Base-by-base conservation (phyloP, 2,888 invertebrate genomes). In the Mimachlamys varia region DNA sequence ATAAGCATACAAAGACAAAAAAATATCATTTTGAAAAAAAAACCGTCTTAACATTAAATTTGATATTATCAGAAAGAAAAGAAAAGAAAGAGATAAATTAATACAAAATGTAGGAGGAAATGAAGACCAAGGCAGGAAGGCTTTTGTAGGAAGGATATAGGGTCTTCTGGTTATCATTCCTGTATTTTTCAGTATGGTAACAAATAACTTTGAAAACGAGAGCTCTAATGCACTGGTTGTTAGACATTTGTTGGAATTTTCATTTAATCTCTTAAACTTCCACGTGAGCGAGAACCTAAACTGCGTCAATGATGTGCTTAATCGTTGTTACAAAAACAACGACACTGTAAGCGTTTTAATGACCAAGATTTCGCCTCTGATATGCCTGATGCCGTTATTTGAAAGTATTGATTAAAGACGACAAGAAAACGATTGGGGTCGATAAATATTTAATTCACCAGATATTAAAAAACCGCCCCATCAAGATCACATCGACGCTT, bases 401-500 rank as follows among this genome's bases (percentile, higher is more conserved):
- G 33, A 76, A 33, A 33, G 12, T 76, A 76, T 76, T 33, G 76
- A 76, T 76, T 76, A 33, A 76, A 33, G 33, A 76, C 76, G 76
- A 76, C 76, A 76, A 10, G 27, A 33, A 27, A 33, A 27, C 76
- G 76, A 76, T 76, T 76, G 76, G 76, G 27, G 76, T 33, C 76
- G 76, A 76, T 76, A 76, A 76, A 76, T 76, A 76, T 76, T 76
- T 76, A 27, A 76, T 76, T 76, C 76, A 33, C 33, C 12, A 76
- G 76, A 76, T 76, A 76, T 76, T 76, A 76, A 76, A 76, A 76
- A 76, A 76, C 19, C 76, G 76, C 76, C 76, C 62, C 10, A 33
- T 76, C 76, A 33, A 33, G 76, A 76, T 76, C 76, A 76, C 27
- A 76, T 76, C 76, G 27, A 27, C 76, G 33, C 76, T 76, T 76